Base-by-base conservation (phyloP, 2,888 invertebrate genomes). In the Trissolcus brochymenae region DNA sequence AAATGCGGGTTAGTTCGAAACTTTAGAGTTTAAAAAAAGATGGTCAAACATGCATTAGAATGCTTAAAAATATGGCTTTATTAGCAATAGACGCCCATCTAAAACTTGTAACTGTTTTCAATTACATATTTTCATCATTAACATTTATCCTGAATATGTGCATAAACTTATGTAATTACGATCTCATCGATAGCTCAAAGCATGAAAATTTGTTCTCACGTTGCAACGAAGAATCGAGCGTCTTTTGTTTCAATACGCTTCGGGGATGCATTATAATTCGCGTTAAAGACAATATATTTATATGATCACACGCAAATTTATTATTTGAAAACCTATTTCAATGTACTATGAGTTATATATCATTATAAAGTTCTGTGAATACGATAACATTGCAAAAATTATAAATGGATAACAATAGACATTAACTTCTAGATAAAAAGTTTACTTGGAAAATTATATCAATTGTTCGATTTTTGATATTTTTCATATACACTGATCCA, bases 141-240 rank as follows among this genome's bases (percentile, higher is more conserved):
- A 56, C 25, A 56, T 73, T 73, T 66, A 66, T 73, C 59, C 55
- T 56, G 62, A 67, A 56, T 56, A 54, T 35, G 60, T 41, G 64
- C 46, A 40, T 35, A 13, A 19, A 17, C 53, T 67, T 74, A 67
- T 65, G 29, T 67, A 62, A 67, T 74, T 74, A 62, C 43, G 55
- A 62, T 62, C 56, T 56, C 19, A 46, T 53, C 21, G 53, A 73
- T 68, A 49, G 54, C 64, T 64, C 50, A 40, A 16, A 60, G 51
- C 50, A 46, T 62, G 29, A 25, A 70, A 76, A 64, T 49, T 50
- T 61, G 19, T 70, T 70, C 65, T 76, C 70, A 76, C 76, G 76
- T 76, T 64, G 16, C 13, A 67, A 68, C 59, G 54, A 59, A 54
- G 56, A 59, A 46, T 67, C 57, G 14, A 1, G 43, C 43, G 16